phyloP scores from a whole-genome alignment of 2,113 vertebrate genomes.

The Synchiropus splendidus region DNA sequence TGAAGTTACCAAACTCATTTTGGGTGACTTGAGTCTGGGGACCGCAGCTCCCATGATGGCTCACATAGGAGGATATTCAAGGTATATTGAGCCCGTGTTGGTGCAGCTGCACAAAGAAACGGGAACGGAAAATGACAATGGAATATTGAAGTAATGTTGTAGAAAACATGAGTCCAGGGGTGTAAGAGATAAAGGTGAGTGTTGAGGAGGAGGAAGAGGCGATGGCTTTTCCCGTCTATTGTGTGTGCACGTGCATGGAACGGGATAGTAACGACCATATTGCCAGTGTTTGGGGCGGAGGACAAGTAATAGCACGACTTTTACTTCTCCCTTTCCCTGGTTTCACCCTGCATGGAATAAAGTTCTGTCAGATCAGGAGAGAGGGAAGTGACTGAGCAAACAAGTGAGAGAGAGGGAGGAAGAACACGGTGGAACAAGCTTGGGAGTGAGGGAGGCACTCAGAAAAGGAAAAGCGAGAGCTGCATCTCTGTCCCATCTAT shows the following conservation, averaged over 20 bases:
- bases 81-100: too few species aligned
- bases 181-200: too few species aligned
- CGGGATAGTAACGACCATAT: constrained; percentile 47
- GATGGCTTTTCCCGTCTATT: too few species aligned
- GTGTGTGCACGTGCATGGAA: constrained; percentile 15
- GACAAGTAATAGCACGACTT: constrained; percentile 29
- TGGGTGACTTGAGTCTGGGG: too few species aligned
- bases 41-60: too few species aligned
- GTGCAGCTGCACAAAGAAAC: too few species aligned
- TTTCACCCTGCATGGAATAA: constrained; percentile 34
- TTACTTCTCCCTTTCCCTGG: constrained; percentile 14
- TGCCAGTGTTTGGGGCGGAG: constrained; percentile 30
- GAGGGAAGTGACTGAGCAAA: constrained; percentile 20
- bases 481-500: constrained; percentile 10
- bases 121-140: too few species aligned
- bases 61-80: too few species aligned
- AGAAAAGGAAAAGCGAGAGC: constrained; percentile 26
- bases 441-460: constrained; percentile 23
- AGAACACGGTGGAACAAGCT: constrained; percentile 3
- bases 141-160: too few species aligned
- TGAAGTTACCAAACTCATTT: too few species aligned
- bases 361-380: constrained; percentile 38
- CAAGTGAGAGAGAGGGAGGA: constrained; percentile 17
- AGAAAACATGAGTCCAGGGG: too few species aligned
- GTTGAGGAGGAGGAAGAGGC: too few species aligned